Percentiles rank a stretch among this genome's conserved stretches.
Evolutionary conservation across 2,797 vertebrate species (phyloP).

Genomic region (Neoniphon sammara): DNA sequence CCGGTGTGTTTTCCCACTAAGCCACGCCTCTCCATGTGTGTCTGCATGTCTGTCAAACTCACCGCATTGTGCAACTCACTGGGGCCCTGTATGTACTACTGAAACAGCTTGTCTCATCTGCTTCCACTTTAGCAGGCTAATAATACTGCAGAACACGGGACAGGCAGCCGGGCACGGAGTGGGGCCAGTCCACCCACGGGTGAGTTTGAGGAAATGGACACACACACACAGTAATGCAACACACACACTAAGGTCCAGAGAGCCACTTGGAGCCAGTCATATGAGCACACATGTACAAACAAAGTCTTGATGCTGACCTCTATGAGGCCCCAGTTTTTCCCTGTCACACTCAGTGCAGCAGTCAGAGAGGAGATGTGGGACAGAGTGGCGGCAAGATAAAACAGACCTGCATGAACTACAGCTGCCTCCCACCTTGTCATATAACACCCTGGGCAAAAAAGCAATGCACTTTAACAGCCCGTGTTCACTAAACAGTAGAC

Average conservation of each 20-base stretch:
- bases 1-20: background rate
- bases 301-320: conserved; percentile 9
- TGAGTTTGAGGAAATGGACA: background rate
- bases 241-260: conserved; percentile 1
- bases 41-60: conserved; percentile 30
- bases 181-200: conserved; percentile 15
- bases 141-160: conserved; percentile 41
- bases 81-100: conserved; percentile 37
- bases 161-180: conserved; percentile 51
- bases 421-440: conserved; percentile 19
- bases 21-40: conserved; percentile 25
- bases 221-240: background rate
- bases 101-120: conserved; percentile 64
- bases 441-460: background rate
- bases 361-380: background rate
- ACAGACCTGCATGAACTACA: conserved; percentile 33
- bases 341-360: conserved; percentile 23
- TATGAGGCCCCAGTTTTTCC: conserved; percentile 2
- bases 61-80: conserved; percentile 43
- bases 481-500: conserved; percentile 24
- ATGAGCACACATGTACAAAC: background rate
- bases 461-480: conserved; percentile 33
- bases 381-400: conserved; percentile 34
- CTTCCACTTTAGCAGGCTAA: conserved; percentile 60
- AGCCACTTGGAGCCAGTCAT: conserved; percentile 20